phyloP scores from a whole-genome alignment of 2,888 invertebrate genomes.

The Eupithecia vulgata region DNA sequence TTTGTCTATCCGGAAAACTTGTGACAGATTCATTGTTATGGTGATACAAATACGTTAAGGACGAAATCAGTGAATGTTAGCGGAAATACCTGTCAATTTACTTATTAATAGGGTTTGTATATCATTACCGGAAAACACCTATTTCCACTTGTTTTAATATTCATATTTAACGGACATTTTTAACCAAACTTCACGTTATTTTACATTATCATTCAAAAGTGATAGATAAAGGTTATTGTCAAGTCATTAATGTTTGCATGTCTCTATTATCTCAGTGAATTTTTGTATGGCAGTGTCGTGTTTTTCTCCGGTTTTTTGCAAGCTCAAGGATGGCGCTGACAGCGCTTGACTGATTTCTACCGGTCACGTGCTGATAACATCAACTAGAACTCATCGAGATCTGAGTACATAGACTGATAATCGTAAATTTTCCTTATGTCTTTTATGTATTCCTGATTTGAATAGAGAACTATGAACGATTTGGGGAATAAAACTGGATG shows the following conservation, averaged over 20 bases:
- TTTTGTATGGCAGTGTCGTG: conserved; percentile 7
- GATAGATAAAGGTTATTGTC: background rate
- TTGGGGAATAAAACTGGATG: background rate
- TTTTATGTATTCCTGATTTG: conserved; percentile 3
- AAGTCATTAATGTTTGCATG: background rate
- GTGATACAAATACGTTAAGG: conserved; percentile 64
- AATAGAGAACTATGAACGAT: background rate
- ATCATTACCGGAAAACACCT: conserved; percentile 32
- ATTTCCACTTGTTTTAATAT: background rate
- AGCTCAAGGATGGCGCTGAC: conserved; percentile 42
- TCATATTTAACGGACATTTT: background rate
- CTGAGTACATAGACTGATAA: conserved; percentile 7
- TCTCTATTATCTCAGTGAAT: conserved; percentile 2
- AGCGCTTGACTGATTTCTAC: conserved; percentile 47
- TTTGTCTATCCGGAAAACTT: conserved; percentile 68
- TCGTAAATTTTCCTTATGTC: conserved; percentile 3
- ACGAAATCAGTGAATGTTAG: conserved; percentile 68
- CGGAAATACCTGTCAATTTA: conserved; percentile 71
- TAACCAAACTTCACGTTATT: background rate
- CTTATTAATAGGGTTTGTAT: conserved; percentile 60
- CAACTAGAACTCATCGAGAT: conserved; percentile 19
- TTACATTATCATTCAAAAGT: background rate
- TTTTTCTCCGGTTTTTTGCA: conserved; percentile 41
- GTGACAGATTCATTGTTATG: conserved; percentile 76
- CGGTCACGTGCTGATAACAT: conserved; percentile 47